Conservation (phyloP, 2,888 invertebrate species). For the Caenorhabditis uteleia region DNA sequence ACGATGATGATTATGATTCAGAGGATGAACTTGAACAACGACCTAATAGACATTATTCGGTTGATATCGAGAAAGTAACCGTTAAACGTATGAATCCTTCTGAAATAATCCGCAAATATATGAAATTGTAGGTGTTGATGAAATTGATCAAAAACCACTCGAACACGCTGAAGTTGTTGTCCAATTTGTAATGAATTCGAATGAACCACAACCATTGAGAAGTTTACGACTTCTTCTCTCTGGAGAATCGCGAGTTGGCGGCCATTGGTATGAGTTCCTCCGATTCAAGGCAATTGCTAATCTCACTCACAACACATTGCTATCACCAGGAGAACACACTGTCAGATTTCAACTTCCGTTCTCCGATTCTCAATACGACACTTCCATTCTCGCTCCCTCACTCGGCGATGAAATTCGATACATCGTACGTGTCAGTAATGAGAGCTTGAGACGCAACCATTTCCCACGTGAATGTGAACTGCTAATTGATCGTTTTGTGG, state of each 20-base stretch:
- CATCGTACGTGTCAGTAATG: conserved; percentile 33
- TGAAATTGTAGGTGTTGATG: no score
- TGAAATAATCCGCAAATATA: not conserved
- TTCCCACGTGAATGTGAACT: conserved; percentile 35
- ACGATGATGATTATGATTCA: conserved; percentile 56
- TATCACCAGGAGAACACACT: conserved; percentile 49
- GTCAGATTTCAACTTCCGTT: conserved; percentile 53
- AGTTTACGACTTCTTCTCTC: conserved; percentile 44
- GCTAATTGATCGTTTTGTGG: conserved; percentile 53
- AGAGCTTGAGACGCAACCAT: conserved; percentile 31
- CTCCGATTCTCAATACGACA: conserved; percentile 53
- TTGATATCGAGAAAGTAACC: conserved; percentile 45
- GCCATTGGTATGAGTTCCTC: conserved; percentile 59
- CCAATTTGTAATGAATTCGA: conserved; percentile 44
- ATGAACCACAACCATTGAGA: conserved; percentile 34
- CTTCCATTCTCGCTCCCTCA: conserved; percentile 52
- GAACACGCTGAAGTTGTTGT: conserved; percentile 46
- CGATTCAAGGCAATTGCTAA: conserved; percentile 56
- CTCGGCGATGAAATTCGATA: conserved; percentile 49
- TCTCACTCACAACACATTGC: conserved; percentile 21
- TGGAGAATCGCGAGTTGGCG: conserved; percentile 50
- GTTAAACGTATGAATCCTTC: conserved; percentile 18
- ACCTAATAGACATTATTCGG: conserved; percentile 34
- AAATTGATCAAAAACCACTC: conserved; percentile 15
- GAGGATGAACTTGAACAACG: conserved; percentile 34